Base-by-base conservation (phyloP, 1,140 invertebrate species). In the Anthonomus grandis region DNA sequence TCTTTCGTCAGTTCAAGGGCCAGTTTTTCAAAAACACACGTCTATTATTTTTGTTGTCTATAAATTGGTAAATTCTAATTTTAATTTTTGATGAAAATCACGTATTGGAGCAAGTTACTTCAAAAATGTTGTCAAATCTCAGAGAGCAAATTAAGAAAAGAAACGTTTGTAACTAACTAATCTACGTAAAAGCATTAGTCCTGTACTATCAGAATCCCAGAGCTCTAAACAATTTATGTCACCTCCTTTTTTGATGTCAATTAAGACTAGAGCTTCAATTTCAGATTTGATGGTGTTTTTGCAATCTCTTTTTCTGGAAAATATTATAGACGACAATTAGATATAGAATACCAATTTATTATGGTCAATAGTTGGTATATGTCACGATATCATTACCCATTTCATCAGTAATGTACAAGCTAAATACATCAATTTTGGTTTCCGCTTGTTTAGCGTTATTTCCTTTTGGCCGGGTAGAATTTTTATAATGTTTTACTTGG, bases 31-130 rank as follows among this genome's bases (percentile, higher is more conserved):
- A 23, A 4, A 45, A 41, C 19, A 10, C 76, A 64, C 56, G 69
- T 45, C 42, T 45, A 23, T 24, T 3, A 12, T 45, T 17, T 5
- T 24, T 21, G 18, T 45, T 45, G 4, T 45, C 57, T 64, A 56
- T 75, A 74, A 57, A 73, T 57, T 59, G 70, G 66, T 24, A 72
- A 57, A 46, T 63, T 66, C 2, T 12, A 49, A 10, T 13, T 49
- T 4, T 22, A 50, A 50, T 2, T 38, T n/a, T 25, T 53, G 4
- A 18, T 50, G 36, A n/a, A 50, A 37, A 38, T 36, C 18, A 10
- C 62, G 63, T 9, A 50, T 50, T n/a, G 48, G 15, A 3, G 48
- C 48, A 19, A 50, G 34, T 19, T 50, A 37, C n/a, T 50, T 36
- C 34, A 12, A 8, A 12, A 1, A 47, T 18, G 17, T 47, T 63